Conservation (phyloP, 2,888 invertebrate genomes). For the Conus canariensis region DNA sequence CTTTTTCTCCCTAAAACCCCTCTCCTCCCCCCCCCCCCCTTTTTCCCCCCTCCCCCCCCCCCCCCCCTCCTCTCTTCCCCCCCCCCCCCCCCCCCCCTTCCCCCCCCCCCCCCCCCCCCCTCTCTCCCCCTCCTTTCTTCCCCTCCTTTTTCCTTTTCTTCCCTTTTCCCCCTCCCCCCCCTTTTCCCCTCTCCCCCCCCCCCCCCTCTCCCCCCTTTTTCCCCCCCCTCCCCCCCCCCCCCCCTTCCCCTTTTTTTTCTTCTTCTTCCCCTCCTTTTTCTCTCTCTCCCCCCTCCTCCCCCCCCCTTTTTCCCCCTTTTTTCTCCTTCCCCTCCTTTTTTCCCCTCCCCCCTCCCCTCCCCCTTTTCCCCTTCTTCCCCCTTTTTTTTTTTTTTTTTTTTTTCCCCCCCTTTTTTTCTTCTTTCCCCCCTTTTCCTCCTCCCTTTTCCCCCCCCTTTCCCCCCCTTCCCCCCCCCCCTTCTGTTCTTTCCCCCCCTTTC, state of each 20-base stretch:
- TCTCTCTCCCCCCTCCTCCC: slow-evolving; percentile 18
- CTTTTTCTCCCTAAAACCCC: too few relatives aligned
- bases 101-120: too few relatives aligned
- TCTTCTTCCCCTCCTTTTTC: neutral
- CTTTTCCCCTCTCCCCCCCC: too few relatives aligned
- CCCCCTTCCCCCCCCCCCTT: neutral
- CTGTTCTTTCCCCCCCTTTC: neutral
- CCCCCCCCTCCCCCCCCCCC: neutral
- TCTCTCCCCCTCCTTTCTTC: too few relatives aligned
- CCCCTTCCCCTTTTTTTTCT: neutral
- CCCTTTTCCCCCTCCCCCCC: too few relatives aligned
- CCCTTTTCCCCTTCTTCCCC: neutral
- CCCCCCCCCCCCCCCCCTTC: too few relatives aligned
- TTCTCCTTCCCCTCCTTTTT: neutral
- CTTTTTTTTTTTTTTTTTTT: neutral
- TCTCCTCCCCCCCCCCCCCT: neutral
- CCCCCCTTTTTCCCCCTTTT: neutral
- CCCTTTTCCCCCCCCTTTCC: neutral
- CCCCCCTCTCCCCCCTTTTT: neutral
- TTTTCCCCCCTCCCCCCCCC: neutral
- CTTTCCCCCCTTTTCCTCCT: neutral
- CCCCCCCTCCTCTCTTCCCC: too few relatives aligned
- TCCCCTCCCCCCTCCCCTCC: neutral
- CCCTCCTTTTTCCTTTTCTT: too few relatives aligned
- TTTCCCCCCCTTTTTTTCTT: neutral